A percentile compares a stretch with the other conserved stretches of the same genome.
These are phyloP conservation scores for Aldabrachelys gigantea DNA, from an alignment of 2,113 vertebrate species.

Conservation along the genomic window DNA sequence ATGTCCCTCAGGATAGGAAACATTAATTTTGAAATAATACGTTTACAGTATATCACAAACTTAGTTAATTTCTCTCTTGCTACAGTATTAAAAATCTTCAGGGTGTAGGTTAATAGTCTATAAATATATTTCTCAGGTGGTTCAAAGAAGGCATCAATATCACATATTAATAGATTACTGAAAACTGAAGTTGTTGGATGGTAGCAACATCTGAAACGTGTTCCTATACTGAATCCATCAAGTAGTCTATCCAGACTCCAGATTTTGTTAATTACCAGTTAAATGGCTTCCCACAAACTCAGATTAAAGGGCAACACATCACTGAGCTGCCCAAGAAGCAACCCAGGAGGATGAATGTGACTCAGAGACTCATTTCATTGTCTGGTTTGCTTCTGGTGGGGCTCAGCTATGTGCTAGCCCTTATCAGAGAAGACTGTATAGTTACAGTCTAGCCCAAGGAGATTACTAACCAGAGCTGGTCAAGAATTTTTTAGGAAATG, in stretches of 20 bases:
- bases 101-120: neutral
- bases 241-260: slow-evolving; percentile 19
- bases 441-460: neutral
- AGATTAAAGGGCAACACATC: neutral
- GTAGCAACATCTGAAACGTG: neutral
- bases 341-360: neutral
- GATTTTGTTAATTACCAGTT: neutral
- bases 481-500: neutral
- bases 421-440: neutral
- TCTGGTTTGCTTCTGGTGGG: neutral
- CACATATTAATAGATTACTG: neutral
- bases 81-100: neutral
- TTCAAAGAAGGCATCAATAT: neutral
- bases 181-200: neutral
- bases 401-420: neutral
- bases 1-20: neutral
- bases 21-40: neutral
- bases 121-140: slow-evolving; percentile 5
- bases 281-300: neutral
- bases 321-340: neutral
- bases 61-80: neutral
- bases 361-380: neutral
- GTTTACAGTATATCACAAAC: neutral
- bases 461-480: neutral
- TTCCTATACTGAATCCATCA: slow-evolving; percentile 7